Evolutionary conservation across 2,797 vertebrate species (phyloP).

Genomic region (Diplodus puntazzo): DNA sequence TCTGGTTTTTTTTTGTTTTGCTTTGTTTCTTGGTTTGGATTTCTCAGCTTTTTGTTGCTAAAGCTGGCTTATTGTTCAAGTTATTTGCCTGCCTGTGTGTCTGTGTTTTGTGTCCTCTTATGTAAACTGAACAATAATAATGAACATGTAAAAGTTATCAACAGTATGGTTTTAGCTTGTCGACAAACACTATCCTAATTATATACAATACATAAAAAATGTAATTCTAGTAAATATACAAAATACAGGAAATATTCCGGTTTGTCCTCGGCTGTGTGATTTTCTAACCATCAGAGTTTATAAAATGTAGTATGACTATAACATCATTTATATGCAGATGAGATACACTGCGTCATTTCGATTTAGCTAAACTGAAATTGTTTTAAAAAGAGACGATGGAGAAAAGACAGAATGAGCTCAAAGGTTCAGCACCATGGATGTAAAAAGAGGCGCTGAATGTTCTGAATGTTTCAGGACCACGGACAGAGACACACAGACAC

Average conservation of each 20-base stretch:
- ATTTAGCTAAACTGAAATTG: not conserved
- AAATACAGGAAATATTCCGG: not conserved
- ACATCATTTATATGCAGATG: not conserved
- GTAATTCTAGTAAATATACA: not conserved
- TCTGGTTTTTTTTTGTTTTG: too few relatives aligned
- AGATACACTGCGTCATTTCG: not conserved
- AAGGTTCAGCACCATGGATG: not conserved
- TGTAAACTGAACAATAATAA: too few relatives aligned
- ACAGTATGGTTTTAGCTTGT: not conserved
- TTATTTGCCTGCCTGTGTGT: too few relatives aligned
- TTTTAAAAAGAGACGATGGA: not conserved
- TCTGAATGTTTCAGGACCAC: slow-evolving; percentile 1
- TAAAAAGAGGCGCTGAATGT: not conserved
- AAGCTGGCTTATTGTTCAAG: too few relatives aligned
- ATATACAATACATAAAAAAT: too few relatives aligned
- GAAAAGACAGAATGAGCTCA: not conserved
- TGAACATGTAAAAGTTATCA: too few relatives aligned
- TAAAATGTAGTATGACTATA: too few relatives aligned
- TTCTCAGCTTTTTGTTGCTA: too few relatives aligned
- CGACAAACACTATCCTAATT: not conserved
- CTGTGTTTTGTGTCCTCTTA: too few relatives aligned
- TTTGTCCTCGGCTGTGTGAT: not conserved
- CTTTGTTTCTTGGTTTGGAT: too few relatives aligned
- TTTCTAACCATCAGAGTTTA: not conserved
- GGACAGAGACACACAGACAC: not conserved